A percentile compares a stretch with the other conserved stretches of the same genome.
Evolutionary conservation across 2,113 vertebrate species (phyloP).

Genomic region (Phylloscopus trochilus): DNA sequence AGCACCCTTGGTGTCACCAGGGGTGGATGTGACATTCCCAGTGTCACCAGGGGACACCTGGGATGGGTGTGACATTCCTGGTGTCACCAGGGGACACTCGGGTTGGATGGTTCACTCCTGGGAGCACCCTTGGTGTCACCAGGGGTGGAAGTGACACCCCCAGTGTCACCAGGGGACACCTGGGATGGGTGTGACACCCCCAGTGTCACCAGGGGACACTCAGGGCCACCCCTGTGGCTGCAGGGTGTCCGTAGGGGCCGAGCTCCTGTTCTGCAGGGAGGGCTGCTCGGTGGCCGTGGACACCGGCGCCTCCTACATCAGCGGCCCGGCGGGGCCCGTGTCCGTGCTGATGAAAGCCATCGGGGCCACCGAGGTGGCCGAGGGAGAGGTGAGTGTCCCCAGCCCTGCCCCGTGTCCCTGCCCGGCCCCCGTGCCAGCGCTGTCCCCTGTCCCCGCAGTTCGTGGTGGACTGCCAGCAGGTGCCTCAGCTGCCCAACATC

Average conservation of each 20-base stretch:
- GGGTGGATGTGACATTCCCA: too few species aligned
- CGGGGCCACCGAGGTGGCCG: conserved; percentile 81
- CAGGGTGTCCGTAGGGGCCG: conserved; percentile 86
- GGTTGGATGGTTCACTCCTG: too few species aligned
- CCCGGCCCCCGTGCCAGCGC: background rate
- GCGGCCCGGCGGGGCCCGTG: conserved; percentile 85
- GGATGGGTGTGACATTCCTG: too few species aligned
- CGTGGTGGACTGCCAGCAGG: conserved; percentile 83
- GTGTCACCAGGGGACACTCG: background rate
- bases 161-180: too few species aligned
- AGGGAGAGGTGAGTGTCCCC: conserved; percentile 77
- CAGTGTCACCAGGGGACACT: background rate
- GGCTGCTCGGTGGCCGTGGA: conserved; percentile 88
- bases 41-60: too few species aligned
- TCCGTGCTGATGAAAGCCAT: conserved; percentile 83
- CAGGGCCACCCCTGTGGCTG: background rate
- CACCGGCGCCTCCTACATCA: conserved; percentile 91
- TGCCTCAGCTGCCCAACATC: conserved; percentile 86
- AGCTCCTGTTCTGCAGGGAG: conserved; percentile 83
- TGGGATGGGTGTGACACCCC: too few species aligned
- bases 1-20: too few species aligned
- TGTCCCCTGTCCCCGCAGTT: conserved; percentile 71
- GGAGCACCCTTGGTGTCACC: too few species aligned
- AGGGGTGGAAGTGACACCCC: too few species aligned
- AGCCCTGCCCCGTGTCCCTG: too few species aligned